A percentile compares a stretch with the other conserved stretches of the same genome.
phyloP scores from a whole-genome alignment of 2,113 vertebrate genomes.

The Sturnus vulgaris region DNA sequence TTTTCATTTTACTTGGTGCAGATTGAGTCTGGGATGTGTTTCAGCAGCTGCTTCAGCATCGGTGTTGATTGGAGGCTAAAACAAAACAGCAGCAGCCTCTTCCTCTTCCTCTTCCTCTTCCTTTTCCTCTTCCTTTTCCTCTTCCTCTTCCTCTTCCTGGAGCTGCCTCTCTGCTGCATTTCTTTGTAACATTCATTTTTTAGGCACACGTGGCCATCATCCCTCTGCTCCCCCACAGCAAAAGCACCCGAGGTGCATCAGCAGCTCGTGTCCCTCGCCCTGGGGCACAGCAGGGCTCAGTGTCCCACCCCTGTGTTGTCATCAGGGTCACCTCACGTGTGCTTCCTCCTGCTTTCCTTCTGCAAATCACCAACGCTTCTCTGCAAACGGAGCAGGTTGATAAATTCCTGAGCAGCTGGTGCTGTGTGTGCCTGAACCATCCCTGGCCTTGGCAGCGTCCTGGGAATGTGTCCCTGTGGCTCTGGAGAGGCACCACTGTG shows the following conservation, averaged over 20 bases:
- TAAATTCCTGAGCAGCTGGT: background rate
- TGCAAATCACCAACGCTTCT: background rate
- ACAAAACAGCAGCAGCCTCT: background rate
- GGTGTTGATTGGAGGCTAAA: background rate
- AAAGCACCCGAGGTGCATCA: background rate
- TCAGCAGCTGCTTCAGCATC: background rate
- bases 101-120: background rate
- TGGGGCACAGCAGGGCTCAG: background rate
- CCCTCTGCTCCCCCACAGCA: background rate
- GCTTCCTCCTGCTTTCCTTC: background rate
- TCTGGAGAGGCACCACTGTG: background rate
- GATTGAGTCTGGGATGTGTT: background rate
- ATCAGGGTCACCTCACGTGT: background rate
- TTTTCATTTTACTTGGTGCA: background rate
- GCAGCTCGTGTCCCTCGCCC: background rate
- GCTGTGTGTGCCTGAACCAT: background rate
- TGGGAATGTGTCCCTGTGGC: background rate
- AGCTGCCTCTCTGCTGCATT: background rate
- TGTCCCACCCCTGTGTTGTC: rapidly evolving
- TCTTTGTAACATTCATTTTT: too few relatives aligned
- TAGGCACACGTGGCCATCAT: background rate
- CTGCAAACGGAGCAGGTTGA: background rate
- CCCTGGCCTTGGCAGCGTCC: too few relatives aligned
- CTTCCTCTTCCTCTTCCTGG: background rate
- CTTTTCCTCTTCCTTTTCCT: too few relatives aligned